Percentiles rank a stretch among this genome's conserved stretches.
Conservation (phyloP, 2,888 invertebrate genomes). For the Formica aserva region DNA sequence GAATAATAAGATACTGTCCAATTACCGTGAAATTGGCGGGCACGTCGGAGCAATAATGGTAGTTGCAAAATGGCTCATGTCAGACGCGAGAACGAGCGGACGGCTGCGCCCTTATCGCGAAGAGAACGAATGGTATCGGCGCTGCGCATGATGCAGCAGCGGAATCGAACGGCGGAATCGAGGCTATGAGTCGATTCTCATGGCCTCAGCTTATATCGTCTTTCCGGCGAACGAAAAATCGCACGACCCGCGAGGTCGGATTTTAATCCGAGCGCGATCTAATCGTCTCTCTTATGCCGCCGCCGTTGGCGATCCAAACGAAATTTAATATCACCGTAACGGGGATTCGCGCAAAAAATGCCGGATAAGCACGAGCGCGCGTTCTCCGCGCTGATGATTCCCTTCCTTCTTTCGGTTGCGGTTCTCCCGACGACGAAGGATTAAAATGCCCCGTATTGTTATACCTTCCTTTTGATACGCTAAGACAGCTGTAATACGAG, state of each 20-base stretch:
- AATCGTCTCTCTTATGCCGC: conserved; percentile 25
- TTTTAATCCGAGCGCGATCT: conserved; percentile 65
- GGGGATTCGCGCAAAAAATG: conserved; percentile 13
- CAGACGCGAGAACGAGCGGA: conserved; percentile 51
- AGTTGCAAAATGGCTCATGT: conserved; percentile 43
- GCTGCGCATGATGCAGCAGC: conserved; percentile 63
- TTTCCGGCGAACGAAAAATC: conserved; percentile 77
- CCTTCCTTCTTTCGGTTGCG: not conserved
- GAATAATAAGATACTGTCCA: not conserved
- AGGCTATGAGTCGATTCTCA: conserved; percentile 79
- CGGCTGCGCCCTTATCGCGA: conserved; percentile 78
- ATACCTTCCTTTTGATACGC: conserved; percentile 27
- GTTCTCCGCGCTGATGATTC: not conserved
- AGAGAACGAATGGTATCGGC: conserved; percentile 70
- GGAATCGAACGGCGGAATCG: conserved; percentile 74
- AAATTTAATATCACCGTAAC: conserved; percentile 50
- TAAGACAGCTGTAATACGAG: conserved; percentile 31
- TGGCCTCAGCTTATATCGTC: conserved; percentile 76
- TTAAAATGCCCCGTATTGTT: conserved; percentile 45
- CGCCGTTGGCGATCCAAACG: conserved; percentile 39
- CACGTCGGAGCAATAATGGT: conserved; percentile 62
- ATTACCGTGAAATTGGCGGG: conserved; percentile 46
- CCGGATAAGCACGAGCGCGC: not conserved
- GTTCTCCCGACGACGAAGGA: conserved; percentile 28
- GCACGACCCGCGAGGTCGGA: conserved; percentile 57